Evolutionary conservation across 2,113 vertebrate species (phyloP).

Genomic region (Dromaius novaehollandiae): DNA sequence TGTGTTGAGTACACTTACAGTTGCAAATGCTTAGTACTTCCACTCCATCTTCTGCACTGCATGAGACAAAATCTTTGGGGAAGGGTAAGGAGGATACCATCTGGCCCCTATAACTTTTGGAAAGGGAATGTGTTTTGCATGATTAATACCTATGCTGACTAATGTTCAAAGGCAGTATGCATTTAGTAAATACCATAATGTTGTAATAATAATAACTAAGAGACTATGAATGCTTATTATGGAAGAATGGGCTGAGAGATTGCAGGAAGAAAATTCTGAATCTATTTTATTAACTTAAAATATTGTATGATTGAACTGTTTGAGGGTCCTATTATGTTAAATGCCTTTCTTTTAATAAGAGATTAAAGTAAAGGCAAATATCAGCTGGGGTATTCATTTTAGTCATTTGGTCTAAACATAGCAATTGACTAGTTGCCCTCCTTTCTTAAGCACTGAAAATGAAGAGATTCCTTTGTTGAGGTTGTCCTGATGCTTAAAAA

Average conservation of each 20-base stretch:
- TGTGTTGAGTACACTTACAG: background rate
- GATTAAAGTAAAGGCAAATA: background rate
- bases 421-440: background rate
- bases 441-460: background rate
- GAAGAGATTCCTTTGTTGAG: background rate
- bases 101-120: background rate
- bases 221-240: background rate
- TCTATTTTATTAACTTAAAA: background rate
- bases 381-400: background rate
- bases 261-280: background rate
- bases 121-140: background rate
- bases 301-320: background rate
- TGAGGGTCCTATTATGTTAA: background rate
- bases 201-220: background rate
- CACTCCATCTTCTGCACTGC: background rate
- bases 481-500: background rate
- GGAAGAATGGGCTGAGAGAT: background rate
- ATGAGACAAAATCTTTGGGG: background rate
- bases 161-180: background rate
- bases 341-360: background rate
- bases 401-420: background rate
- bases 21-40: background rate
- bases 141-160: background rate
- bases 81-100: background rate
- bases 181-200: background rate